Percentiles rank a stretch among this genome's conserved stretches.
phyloP scores from a whole-genome alignment of 2,888 invertebrate genomes.

The Aspidiotus destructor region DNA sequence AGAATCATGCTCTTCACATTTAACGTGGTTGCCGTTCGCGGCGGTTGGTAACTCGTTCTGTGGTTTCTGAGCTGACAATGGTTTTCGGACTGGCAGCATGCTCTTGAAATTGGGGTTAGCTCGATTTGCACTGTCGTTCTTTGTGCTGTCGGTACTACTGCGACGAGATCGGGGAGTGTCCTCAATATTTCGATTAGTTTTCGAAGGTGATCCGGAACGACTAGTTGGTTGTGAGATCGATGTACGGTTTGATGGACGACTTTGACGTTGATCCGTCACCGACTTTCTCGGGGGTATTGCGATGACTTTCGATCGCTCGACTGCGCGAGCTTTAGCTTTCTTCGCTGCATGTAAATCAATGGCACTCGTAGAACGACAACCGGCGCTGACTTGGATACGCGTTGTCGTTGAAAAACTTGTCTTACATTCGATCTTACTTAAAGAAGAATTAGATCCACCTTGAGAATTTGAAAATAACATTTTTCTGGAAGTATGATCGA shows the following conservation, averaged over 20 bases:
- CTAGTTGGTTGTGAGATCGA: constrained; percentile 88
- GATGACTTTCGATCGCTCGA: constrained; percentile 59
- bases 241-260: constrained; percentile 52
- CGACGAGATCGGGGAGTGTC: neutral
- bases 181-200: constrained; percentile 54
- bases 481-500: constrained; percentile 68
- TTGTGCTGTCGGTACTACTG: neutral
- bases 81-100: constrained; percentile 1
- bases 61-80: neutral
- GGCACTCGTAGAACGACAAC: constrained; percentile 65
- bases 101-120: constrained; percentile 40
- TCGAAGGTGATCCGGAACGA: constrained; percentile 86
- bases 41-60: neutral
- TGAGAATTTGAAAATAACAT: constrained; percentile 50
- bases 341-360: constrained; percentile 87
- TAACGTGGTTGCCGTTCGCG: neutral
- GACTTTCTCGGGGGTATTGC: constrained; percentile 11
- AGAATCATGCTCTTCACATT: constrained; percentile 8
- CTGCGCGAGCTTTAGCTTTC: constrained; percentile 69
- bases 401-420: neutral
- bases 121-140: constrained; percentile 38
- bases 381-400: neutral
- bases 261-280: constrained; percentile 16
- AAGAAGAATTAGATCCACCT: constrained; percentile 24
- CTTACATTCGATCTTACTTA: neutral